Evolutionary conservation across 2,113 vertebrate genomes (phyloP), one percentile per base, ranked within the genome.

Genomic region (Podarcis muralis): DNA sequence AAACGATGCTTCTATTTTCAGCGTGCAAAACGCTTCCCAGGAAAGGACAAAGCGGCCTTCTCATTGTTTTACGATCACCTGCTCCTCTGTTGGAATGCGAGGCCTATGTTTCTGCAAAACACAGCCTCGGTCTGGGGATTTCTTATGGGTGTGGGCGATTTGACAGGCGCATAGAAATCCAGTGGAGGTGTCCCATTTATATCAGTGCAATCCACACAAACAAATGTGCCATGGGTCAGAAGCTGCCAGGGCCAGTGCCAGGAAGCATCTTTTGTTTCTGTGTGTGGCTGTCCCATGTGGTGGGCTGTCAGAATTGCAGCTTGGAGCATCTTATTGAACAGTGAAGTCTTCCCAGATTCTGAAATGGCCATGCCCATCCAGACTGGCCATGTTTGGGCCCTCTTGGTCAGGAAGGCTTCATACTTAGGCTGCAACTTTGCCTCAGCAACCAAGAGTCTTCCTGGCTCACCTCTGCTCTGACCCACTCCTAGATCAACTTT

Each of bases 1-100:
- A 93, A 92, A 83, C 1, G 80, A 85, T 80, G 76, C 85, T 94
- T 92, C 87, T 89, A 13, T 93, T 93, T 89, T 80, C 62, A 57
- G 75, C 0, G 0, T n/a, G 25, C 71, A 57, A 76, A 88, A 90
- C 20, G 23, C 83, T 89, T 88, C 86, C 88, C 5, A 68, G 85
- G 72, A 35, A n/a, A 37, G 25, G 48, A 76, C 72, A 1, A 18
- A 32, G 35, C 76, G 23, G 75, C 23, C 0, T 16, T 57, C 76
- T 30, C n/a, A 12, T 69, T 2, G 77, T 86, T 94, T 90, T 62
- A 3, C 72, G 37, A 48, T 81, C 71, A 57, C 65, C 11, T 84
- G 4, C 59, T 16, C 32, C 84, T 81, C 85, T 90, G 81, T 9
- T 4, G 20, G 0, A 15, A 35, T 81, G 72, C 53, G 37, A 83